Conservation (phyloP, 2,113 vertebrate species). For the Eleginops maclovinus region DNA sequence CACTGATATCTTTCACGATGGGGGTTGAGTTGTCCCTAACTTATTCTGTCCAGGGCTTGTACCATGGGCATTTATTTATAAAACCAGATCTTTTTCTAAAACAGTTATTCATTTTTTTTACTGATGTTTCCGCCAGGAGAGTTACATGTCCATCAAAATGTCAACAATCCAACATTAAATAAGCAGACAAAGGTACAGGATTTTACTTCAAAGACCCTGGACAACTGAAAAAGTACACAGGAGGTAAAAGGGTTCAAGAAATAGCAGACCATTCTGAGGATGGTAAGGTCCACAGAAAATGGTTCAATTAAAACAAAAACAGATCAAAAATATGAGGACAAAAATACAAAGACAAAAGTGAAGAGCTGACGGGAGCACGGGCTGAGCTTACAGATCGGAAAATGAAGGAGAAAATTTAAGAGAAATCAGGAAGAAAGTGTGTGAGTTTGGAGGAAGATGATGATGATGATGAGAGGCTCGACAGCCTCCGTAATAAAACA, state of each 20-base stretch:
- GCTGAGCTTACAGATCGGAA: slow-evolving; percentile 32
- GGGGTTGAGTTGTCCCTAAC: too few species aligned
- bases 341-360: slow-evolving; percentile 9
- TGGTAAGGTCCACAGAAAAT: background rate
- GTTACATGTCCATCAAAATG: background rate
- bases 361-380: slow-evolving; percentile 2
- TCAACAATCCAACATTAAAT: background rate
- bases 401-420: slow-evolving; percentile 34
- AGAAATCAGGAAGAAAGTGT: slow-evolving; percentile 37
- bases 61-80: too few species aligned
- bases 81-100: too few species aligned
- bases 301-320: slow-evolving; percentile 1
- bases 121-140: too few species aligned
- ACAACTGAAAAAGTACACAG: background rate
- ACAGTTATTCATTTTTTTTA: background rate
- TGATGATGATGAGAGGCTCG: slow-evolving; percentile 58
- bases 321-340: background rate
- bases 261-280: too few species aligned
- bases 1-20: too few species aligned
- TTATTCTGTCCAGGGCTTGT: too few species aligned
- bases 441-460: slow-evolving; percentile 39
- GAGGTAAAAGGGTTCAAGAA: too few species aligned
- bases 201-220: background rate
- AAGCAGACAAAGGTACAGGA: background rate
- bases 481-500: slow-evolving; percentile 69